phyloP scores from a whole-genome alignment of 2,113 vertebrate genomes.

The Prionailurus bengalensis region DNA sequence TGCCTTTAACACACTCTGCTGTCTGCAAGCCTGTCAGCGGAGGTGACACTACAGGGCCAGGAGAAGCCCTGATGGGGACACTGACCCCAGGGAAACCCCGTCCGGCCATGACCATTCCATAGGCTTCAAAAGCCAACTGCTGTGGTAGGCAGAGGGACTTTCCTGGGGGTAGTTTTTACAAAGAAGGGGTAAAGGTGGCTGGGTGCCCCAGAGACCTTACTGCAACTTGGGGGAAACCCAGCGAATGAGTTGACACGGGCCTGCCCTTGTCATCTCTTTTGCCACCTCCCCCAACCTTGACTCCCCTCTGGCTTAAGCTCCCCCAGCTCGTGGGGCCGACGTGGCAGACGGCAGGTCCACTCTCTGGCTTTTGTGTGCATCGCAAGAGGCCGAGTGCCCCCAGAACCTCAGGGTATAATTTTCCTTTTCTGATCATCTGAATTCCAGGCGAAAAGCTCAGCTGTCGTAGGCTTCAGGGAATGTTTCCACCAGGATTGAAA shows the following conservation, averaged over 20 bases:
- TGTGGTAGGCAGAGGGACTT: constrained; percentile 52
- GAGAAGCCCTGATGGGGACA: neutral
- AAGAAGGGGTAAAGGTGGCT: neutral
- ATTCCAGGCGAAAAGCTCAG: constrained; percentile 66
- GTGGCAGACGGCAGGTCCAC: neutral
- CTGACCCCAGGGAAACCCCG: neutral
- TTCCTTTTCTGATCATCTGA: constrained; percentile 52
- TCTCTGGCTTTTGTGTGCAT: neutral
- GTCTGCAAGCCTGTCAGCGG: neutral
- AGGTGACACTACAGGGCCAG: neutral
- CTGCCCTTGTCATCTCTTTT: neutral
- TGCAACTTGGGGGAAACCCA: neutral
- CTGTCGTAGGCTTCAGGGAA: constrained; percentile 65
- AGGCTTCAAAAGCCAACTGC: neutral
- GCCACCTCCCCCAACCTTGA: neutral
- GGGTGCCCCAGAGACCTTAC: neutral
- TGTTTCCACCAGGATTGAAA: constrained; percentile 68
- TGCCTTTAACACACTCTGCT: neutral
- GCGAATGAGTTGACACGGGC: fast-evolving
- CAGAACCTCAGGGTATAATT: constrained; percentile 22
- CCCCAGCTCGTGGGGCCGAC: neutral
- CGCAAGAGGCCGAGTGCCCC: neutral
- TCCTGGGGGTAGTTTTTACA: constrained; percentile 63
- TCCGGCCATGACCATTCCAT: neutral
- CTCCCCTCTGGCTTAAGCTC: neutral